phyloP scores from a whole-genome alignment of 2,113 vertebrate species.

The Heterotis niloticus region DNA sequence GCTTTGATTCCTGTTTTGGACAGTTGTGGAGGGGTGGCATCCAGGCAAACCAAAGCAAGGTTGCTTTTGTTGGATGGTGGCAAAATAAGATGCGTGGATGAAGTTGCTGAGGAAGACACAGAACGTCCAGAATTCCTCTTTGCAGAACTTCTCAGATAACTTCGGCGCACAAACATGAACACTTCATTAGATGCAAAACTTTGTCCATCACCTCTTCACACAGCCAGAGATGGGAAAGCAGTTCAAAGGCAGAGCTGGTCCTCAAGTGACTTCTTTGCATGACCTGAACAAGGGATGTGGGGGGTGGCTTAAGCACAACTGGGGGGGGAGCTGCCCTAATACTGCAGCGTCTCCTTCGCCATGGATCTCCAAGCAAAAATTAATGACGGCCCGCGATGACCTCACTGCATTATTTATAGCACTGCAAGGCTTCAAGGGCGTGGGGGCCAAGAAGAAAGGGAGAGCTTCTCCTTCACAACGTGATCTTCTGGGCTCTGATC shows the following conservation, averaged over 20 bases:
- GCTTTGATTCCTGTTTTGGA: constrained; percentile 43
- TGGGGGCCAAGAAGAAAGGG: constrained; percentile 37
- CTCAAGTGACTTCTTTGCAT: no score
- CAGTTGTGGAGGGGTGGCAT: not conserved
- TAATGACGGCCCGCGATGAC: constrained; percentile 57
- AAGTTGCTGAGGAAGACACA: not conserved
- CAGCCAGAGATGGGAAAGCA: constrained; percentile 22
- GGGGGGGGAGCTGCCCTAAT: constrained; percentile 46
- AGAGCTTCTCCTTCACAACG: constrained; percentile 37
- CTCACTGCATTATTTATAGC: constrained; percentile 59
- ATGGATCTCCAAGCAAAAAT: constrained; percentile 48
- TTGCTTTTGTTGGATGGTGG: not conserved
- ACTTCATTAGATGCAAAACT: not conserved
- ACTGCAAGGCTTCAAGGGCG: constrained; percentile 10
- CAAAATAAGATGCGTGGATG: not conserved
- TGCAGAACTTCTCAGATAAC: not conserved
- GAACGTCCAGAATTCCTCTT: not conserved
- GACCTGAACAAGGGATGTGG: constrained; percentile 62
- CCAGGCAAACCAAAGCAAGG: not conserved
- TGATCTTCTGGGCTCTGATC: constrained; percentile 32
- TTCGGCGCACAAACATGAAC: not conserved
- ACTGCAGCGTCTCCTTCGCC: constrained; percentile 33
- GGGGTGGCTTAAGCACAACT: constrained; percentile 32
- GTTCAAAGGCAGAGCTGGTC: constrained; percentile 29
- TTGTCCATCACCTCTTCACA: not conserved